A percentile compares a stretch with the other conserved stretches of the same genome.
Conservation (phyloP, 2,888 invertebrate genomes). For the Noctua janthina region DNA sequence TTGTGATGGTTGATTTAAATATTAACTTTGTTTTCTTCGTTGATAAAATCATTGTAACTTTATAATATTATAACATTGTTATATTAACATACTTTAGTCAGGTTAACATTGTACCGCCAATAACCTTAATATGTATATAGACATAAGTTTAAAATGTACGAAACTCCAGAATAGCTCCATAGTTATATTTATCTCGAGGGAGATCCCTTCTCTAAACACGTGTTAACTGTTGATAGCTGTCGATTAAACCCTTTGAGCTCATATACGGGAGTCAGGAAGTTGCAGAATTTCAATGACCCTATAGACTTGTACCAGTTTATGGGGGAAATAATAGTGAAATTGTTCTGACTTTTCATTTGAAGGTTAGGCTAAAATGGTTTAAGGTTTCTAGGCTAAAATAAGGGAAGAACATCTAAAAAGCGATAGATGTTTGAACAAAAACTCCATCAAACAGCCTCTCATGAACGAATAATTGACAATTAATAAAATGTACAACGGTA, state of each 20-base stretch:
- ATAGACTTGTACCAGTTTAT: constrained; percentile 2
- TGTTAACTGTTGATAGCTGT: constrained; percentile 55
- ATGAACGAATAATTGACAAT: not conserved
- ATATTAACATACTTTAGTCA: not conserved
- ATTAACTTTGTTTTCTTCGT: not conserved
- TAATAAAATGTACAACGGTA: not conserved
- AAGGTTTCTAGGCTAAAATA: not conserved
- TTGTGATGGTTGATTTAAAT: not conserved
- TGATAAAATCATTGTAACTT: not conserved
- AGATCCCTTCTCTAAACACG: constrained; percentile 46
- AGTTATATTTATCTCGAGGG: constrained; percentile 33
- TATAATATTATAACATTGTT: not conserved
- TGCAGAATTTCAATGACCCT: constrained; percentile 24
- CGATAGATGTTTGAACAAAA: not conserved
- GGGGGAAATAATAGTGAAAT: not conserved
- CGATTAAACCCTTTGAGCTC: constrained; percentile 51
- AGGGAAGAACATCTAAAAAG: too few species aligned
- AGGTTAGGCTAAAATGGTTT: not conserved
- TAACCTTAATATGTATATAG: not conserved
- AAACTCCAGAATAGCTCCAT: not conserved
- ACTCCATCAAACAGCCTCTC: not conserved
- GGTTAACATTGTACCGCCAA: not conserved
- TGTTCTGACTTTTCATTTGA: not conserved
- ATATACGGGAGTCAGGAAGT: constrained; percentile 40
- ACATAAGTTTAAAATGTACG: not conserved